phyloP scores from a whole-genome alignment of 2,797 vertebrate species.

The Triplophysa bombifrons region DNA sequence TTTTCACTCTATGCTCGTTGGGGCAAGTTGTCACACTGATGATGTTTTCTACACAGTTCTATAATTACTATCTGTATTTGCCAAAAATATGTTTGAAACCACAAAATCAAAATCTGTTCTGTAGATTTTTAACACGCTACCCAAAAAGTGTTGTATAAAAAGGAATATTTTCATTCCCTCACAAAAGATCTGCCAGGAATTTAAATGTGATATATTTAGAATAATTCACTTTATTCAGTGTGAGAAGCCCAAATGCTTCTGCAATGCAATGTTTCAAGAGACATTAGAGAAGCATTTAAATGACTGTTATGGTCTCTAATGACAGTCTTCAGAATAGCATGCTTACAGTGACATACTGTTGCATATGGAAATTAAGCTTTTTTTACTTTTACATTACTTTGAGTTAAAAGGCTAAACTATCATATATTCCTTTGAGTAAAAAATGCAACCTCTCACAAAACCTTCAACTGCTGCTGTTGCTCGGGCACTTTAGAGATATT shows the following conservation, averaged over 20 bases:
- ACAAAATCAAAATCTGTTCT: too few species aligned
- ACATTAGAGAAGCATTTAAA: neutral
- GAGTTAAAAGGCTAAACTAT: too few species aligned
- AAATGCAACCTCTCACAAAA: too few species aligned
- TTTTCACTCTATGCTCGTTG: neutral
- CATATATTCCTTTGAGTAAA: too few species aligned
- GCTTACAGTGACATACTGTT: neutral
- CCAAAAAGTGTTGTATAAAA: neutral
- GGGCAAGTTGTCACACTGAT: too few species aligned
- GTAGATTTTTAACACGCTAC: neutral
- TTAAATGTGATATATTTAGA: too few species aligned
- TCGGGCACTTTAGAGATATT: too few species aligned
- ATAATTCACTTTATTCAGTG: neutral
- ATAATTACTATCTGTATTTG: neutral
- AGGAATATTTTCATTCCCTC: neutral
- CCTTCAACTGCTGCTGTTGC: neutral
- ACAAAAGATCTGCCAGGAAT: neutral
- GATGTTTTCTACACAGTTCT: too few species aligned
- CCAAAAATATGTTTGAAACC: neutral
- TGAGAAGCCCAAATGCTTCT: neutral
- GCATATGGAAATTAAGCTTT: neutral
- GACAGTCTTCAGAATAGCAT: neutral
- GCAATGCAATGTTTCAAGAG: neutral
- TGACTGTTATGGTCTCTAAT: neutral
- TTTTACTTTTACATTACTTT: too few species aligned